A percentile compares a stretch with the other conserved stretches of the same genome.
Conservation (phyloP, 1,140 invertebrate species). For the Drosophila novamexicana region DNA sequence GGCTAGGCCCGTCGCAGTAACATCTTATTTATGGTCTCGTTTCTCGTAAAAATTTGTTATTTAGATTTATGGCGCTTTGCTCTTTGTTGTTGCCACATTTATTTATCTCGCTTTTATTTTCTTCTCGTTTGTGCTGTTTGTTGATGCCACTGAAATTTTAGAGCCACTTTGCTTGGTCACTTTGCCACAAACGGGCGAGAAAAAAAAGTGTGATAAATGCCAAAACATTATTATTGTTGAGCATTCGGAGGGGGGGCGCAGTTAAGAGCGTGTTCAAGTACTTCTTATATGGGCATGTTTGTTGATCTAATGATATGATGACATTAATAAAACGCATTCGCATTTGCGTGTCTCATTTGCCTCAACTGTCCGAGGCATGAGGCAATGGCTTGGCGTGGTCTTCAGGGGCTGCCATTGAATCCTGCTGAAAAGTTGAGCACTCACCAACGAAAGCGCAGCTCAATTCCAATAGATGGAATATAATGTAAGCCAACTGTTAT, state of each 20-base stretch:
- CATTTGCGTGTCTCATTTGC: slow-evolving; percentile 42
- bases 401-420: not conserved
- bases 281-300: slow-evolving; percentile 36
- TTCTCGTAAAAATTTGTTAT: slow-evolving; percentile 83
- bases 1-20: slow-evolving; percentile 46
- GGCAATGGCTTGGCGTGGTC: not conserved
- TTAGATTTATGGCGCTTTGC: slow-evolving; percentile 81
- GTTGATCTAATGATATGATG: slow-evolving; percentile 52
- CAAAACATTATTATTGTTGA: slow-evolving; percentile 59
- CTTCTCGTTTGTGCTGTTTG: slow-evolving; percentile 42
- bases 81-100: slow-evolving; percentile 81
- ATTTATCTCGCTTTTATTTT: slow-evolving; percentile 61
- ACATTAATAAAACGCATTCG: slow-evolving; percentile 49
- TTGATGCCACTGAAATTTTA: slow-evolving; percentile 73
- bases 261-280: slow-evolving; percentile 35
- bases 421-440: not conserved
- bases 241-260: slow-evolving; percentile 4
- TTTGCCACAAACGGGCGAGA: slow-evolving; percentile 33
- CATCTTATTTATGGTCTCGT: slow-evolving; percentile 81
- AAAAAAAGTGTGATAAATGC: slow-evolving; percentile 63
- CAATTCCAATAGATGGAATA: not conserved
- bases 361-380: slow-evolving; percentile 5
- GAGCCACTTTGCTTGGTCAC: slow-evolving; percentile 76
- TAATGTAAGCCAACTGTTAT: not conserved
- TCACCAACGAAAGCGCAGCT: not conserved